Evolutionary conservation across 2,888 invertebrate species (phyloP), one percentile per base, ranked within the genome.

Genomic region (Trachelus iudaicus): DNA sequence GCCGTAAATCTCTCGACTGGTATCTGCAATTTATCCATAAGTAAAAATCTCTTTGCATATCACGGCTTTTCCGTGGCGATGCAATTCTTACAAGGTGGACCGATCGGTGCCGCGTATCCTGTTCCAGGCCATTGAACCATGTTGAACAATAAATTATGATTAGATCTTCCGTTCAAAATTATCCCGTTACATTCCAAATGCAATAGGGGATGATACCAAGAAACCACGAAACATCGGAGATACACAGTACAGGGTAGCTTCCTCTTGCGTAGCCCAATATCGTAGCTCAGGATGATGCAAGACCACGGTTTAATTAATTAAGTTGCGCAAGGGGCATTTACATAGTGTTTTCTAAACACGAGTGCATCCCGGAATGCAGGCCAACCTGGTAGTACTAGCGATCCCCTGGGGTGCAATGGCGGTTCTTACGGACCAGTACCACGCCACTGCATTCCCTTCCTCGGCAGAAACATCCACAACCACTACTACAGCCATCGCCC

Each of bases 231-330:
- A 23, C 56, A 56, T 56, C 56, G 23, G 23, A 56, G 23, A 23
- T 56, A 23, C 23, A 56, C 56, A 56, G 56, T 56, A 56, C 15
- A 15, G 40, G 40, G 40, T 15, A 40, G 40, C 15, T 40, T 23
- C 56, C 56, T 56, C 56, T 56, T 23, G 56, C 56, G 56, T 23
- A 56, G 56, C 56, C 23, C 56, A 56, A 56, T 56, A 56, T 56
- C 23, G 23, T 56, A 56, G 56, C 56, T 23, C 56, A 56, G 56
- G 56, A 56, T 56, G 56, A 56, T 56, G 56, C 56, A 56, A 56
- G 56, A 56, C 56, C 56, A 37, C 76, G 31, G 81, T 83, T 88
- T 88, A 88, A 88, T 89, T 89, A 89, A 89, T 88, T 86, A 87
- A 88, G 84, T 86, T 85, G 81, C 84, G 77, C 74, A 80, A 84